A percentile compares a stretch with the other conserved stretches of the same genome.
Conservation (phyloP, 2,888 invertebrate genomes). For the Ectemnius cavifrons region DNA sequence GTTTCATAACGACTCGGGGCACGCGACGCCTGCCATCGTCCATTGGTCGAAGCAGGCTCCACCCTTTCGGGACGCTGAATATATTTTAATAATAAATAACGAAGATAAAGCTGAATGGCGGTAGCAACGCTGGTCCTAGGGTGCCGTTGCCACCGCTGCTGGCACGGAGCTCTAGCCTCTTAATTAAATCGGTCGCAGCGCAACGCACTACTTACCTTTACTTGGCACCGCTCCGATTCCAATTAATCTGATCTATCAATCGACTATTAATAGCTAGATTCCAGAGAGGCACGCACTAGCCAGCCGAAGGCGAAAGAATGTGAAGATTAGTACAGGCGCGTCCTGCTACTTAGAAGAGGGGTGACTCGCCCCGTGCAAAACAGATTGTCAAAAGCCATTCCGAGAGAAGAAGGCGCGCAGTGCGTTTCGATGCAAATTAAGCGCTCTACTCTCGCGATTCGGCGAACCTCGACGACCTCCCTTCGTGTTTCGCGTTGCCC, state of each 20-base stretch:
- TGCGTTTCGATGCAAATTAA: conserved; percentile 77
- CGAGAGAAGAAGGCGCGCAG: conserved; percentile 32
- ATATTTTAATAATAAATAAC: conserved; percentile 74
- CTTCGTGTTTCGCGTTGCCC: conserved; percentile 16
- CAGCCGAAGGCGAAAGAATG: too few relatives aligned
- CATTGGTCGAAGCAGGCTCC: conserved; percentile 72
- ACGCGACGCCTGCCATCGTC: conserved; percentile 66
- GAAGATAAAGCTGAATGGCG: conserved; percentile 54
- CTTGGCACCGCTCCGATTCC: neutral
- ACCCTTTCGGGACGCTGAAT: conserved; percentile 67
- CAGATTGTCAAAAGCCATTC: conserved; percentile 2
- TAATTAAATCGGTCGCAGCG: conserved; percentile 63
- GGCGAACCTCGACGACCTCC: conserved; percentile 23
- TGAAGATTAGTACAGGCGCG: too few relatives aligned
- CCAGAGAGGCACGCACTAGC: too few relatives aligned
- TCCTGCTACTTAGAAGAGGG: neutral
- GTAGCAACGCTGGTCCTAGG: conserved; percentile 7
- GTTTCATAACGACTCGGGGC: conserved; percentile 70
- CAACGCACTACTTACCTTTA: neutral
- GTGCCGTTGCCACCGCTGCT: neutral
- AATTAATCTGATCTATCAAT: too few relatives aligned
- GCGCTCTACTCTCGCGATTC: conserved; percentile 64
- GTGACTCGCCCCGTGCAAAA: conserved; percentile 2
- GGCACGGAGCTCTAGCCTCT: conserved; percentile 33
- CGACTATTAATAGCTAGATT: too few relatives aligned